phyloP scores from a whole-genome alignment of 2,888 invertebrate species.

The Tenthredo distinguenda region DNA sequence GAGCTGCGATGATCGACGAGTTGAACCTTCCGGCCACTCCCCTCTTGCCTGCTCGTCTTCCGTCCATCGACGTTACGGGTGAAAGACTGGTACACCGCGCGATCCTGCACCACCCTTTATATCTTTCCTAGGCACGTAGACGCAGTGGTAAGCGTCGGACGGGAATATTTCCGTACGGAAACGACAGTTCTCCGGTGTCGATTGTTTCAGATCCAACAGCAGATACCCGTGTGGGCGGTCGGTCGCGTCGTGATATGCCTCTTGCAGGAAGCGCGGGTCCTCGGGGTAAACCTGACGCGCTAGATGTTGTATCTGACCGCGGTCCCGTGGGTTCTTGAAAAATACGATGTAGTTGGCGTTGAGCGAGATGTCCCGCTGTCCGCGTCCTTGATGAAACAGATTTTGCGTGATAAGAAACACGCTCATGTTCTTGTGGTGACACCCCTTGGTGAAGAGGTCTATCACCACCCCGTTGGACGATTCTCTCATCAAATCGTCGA shows the following conservation, averaged over 20 bases:
- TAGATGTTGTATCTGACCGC: not conserved
- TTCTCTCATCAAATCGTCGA: conserved; percentile 53
- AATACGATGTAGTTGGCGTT: conserved; percentile 53
- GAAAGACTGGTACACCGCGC: no score
- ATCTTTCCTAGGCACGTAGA: no score
- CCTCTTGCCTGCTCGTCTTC: no score
- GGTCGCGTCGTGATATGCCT: not conserved
- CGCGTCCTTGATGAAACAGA: conserved; percentile 47
- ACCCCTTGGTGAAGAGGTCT: conserved; percentile 44
- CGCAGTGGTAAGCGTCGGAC: no score
- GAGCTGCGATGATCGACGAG: no score
- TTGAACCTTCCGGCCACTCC: no score
- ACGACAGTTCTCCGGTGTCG: not conserved
- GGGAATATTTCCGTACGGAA: not conserved
- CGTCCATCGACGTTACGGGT: no score
- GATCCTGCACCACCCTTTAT: no score
- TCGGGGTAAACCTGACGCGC: not conserved
- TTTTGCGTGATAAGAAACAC: conserved; percentile 50
- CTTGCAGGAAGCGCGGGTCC: not conserved
- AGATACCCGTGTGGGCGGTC: not conserved
- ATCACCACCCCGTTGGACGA: conserved; percentile 17
- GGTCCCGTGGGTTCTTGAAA: conserved; percentile 20
- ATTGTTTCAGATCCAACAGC: not conserved
- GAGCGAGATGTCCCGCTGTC: conserved; percentile 50
- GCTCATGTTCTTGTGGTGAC: conserved; percentile 49